phyloP scores from a whole-genome alignment of 2,888 invertebrate genomes.

The Mellilla xanthometata region DNA sequence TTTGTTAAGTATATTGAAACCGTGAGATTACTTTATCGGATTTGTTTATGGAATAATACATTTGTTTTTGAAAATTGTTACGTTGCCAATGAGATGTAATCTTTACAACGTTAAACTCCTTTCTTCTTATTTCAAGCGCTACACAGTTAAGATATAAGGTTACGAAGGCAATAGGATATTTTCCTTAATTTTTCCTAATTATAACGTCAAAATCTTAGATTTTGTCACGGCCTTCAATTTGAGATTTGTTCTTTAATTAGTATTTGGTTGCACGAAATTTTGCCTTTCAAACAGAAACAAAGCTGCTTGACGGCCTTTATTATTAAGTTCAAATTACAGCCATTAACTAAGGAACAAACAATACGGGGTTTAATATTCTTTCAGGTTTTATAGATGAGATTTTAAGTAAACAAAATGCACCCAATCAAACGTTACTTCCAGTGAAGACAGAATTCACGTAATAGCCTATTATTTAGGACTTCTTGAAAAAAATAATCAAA shows the following conservation, averaged over 20 bases:
- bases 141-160: slow-evolving; percentile 3
- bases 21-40: too few species aligned
- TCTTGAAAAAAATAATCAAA: too few species aligned
- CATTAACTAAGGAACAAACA: slow-evolving; percentile 70
- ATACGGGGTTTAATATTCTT: slow-evolving; percentile 58
- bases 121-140: slow-evolving; percentile 4
- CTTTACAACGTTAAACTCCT: slow-evolving; percentile 6
- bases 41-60: too few species aligned
- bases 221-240: slow-evolving; percentile 55
- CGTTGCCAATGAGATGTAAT: not conserved
- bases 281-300: slow-evolving; percentile 72
- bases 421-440: too few species aligned
- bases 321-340: slow-evolving; percentile 77
- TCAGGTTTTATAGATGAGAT: slow-evolving; percentile 54
- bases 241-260: slow-evolving; percentile 68
- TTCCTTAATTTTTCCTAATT: slow-evolving; percentile 42
- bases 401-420: slow-evolving; percentile 46
- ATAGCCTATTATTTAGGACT: slow-evolving; percentile 1
- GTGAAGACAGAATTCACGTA: not conserved
- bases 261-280: slow-evolving; percentile 65
- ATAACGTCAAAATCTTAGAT: slow-evolving; percentile 41
- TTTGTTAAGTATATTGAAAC: too few species aligned
- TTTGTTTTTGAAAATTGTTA: slow-evolving; percentile 2
- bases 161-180: slow-evolving; percentile 21
- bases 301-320: slow-evolving; percentile 71